Conservation (phyloP, 2,797 vertebrate genomes). For the Channa striata region DNA sequence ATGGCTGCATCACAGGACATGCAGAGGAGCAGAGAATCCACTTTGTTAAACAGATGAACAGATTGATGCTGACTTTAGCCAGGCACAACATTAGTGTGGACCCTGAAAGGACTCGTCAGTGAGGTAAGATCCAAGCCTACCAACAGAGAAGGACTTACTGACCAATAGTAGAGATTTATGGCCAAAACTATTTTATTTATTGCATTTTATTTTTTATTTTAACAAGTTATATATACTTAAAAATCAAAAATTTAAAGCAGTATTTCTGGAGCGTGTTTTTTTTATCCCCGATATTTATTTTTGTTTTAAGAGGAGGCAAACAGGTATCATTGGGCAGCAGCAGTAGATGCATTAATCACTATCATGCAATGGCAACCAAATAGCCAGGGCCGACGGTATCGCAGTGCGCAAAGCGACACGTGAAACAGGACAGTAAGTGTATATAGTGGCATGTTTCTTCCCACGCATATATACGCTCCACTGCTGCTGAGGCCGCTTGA, state of each 20-base stretch:
- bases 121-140: conserved; percentile 45
- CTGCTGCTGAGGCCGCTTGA: conserved; percentile 37
- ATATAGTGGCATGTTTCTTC: conserved; percentile 82
- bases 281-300: conserved; percentile 79
- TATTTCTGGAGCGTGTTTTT: conserved; percentile 60
- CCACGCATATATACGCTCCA: conserved; percentile 46
- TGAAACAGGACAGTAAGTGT: conserved; percentile 68
- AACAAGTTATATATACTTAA: conserved; percentile 75
- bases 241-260: conserved; percentile 64
- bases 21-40: conserved; percentile 14
- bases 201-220: conserved; percentile 73
- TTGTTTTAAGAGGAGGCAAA: conserved; percentile 62
- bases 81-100: conserved; percentile 54
- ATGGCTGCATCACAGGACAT: conserved; percentile 20
- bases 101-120: conserved; percentile 62
- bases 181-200: conserved; percentile 83
- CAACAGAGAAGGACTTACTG: conserved; percentile 56
- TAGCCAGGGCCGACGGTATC: conserved; percentile 55
- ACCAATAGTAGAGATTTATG: conserved; percentile 76
- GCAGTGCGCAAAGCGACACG: conserved; percentile 43
- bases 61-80: conserved; percentile 47
- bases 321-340: conserved; percentile 31
- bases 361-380: conserved; percentile 63
- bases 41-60: conserved; percentile 30
- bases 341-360: conserved; percentile 23